Base-by-base conservation (phyloP, 2,113 vertebrate species). In the Salvelinus namaycush region DNA sequence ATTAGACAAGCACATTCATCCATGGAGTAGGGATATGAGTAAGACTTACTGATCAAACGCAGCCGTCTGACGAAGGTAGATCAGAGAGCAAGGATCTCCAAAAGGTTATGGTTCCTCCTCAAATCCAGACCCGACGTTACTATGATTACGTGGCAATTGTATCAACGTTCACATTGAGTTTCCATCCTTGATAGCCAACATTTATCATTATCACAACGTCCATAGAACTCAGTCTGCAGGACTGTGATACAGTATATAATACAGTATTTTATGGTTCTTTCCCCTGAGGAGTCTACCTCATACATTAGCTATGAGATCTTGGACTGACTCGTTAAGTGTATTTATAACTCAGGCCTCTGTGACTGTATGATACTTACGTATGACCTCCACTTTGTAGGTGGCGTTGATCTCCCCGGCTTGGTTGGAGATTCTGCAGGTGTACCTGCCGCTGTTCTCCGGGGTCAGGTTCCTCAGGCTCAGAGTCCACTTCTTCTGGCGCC, bases 321-420 rank as follows among this genome's bases (percentile, higher is more conserved):
- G 78, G 75, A 27, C 27, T 2, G 22, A 29, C 9, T 44, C 39
- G 60, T 54, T 26, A 64, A 18, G 20, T 64, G 8, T 16, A 31
- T 29, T 24, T 31, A 31, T n/a, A 29, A 39, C 8, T n/a, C 67
- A 20, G 31, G 20, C 1, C 49, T 31, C 27, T 34, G 24, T 99
- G 88, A 14, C 66, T 22, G 60, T 1, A 12, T 57, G 80, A 81
- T 84, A 98, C 97, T 98, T 94, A 99, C 97, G 96, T 93, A 99
- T 98, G 54, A 99, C 98, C 87, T 99, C 98, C 11, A 99, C 96
- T 91, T 98, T 99, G 88, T 99, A 99, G 0, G 98, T 99, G 0
- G 98, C 97, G 0, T 99, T 98, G 92, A 99, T 99, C 89, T 99
- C 96, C 0, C 98, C 98, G 0, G 95, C 96, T 2, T 90, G 94